Conservation (phyloP, 2,797 vertebrate genomes). For the Linurgus olivaceus region DNA sequence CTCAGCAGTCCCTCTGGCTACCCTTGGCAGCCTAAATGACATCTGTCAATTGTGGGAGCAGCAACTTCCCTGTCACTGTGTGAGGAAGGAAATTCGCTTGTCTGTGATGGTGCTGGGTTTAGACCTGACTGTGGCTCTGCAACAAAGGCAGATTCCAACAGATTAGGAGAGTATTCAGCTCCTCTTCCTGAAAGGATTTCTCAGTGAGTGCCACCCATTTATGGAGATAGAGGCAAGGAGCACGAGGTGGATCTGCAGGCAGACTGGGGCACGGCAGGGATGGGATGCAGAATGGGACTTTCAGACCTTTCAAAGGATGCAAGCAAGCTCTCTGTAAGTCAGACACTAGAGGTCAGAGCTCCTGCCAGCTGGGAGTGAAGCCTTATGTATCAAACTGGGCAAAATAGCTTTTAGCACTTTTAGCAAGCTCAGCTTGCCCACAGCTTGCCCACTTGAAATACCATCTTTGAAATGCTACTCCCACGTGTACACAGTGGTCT, state of each 20-base stretch:
- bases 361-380: background rate
- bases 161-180: background rate
- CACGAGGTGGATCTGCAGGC: background rate
- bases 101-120: background rate
- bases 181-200: background rate
- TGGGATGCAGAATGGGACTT: background rate
- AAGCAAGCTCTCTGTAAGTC: background rate
- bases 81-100: background rate
- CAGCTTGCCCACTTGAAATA: background rate
- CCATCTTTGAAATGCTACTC: background rate
- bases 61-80: no score
- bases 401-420: background rate
- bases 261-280: background rate
- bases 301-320: background rate
- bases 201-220: background rate
- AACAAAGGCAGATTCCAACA: background rate
- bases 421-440: background rate
- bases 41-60: background rate
- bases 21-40: background rate
- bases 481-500: fast-evolving
- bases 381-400: background rate
- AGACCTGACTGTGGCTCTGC: background rate
- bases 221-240: background rate
- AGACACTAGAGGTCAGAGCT: background rate
- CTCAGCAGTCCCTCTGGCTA: background rate